Evolutionary conservation across 1,140 invertebrate species (phyloP).

Genomic region (Bombus sibiricus): DNA sequence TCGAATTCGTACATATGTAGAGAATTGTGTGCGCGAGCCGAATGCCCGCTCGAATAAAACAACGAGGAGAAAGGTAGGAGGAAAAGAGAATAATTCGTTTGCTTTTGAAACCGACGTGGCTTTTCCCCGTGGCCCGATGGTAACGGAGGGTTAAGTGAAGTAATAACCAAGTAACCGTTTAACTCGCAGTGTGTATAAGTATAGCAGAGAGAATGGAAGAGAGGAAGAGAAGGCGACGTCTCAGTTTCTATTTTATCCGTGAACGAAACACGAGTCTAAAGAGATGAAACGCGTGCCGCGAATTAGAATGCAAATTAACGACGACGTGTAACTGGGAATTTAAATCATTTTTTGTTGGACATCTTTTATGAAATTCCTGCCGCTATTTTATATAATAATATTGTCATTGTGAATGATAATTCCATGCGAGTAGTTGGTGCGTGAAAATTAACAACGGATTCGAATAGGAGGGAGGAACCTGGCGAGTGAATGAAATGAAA

Average conservation of each 20-base stretch:
- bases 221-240: not conserved
- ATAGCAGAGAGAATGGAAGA: not conserved
- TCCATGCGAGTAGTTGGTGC: not conserved
- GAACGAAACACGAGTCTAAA: not conserved
- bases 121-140: constrained; percentile 3
- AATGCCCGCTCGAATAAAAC: not conserved
- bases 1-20: not conserved
- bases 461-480: no score
- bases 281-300: not conserved
- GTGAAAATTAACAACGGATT: not conserved
- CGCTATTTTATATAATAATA: not conserved
- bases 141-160: constrained; percentile 53
- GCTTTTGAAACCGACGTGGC: constrained; percentile 50
- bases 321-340: not conserved
- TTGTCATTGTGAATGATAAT: not conserved
- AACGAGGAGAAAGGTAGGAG: not conserved
- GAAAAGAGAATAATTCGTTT: constrained; percentile 54
- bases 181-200: not conserved
- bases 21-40: not conserved
- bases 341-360: not conserved
- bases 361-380: not conserved
- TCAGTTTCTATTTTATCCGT: not conserved
- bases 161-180: constrained; percentile 53
- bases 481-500: not conserved
- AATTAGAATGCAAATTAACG: constrained; percentile 14